phyloP scores from a whole-genome alignment of 2,113 vertebrate genomes.

The Nipponia nippon region DNA sequence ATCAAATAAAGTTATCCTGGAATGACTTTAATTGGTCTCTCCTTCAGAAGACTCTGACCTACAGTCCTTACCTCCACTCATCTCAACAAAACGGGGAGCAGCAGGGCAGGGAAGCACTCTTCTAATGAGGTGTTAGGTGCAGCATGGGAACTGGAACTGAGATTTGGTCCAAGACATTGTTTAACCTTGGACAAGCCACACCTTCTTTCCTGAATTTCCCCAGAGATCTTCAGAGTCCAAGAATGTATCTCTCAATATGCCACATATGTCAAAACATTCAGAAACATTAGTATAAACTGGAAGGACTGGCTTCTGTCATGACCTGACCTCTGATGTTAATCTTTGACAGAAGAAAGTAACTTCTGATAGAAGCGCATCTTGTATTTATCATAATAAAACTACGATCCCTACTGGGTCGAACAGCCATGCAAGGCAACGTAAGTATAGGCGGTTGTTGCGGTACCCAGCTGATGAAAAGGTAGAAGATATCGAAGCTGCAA shows the following conservation, averaged over 20 bases:
- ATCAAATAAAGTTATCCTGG: not conserved
- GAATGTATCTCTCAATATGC: not conserved
- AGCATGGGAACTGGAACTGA: not conserved
- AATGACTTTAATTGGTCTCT: not conserved
- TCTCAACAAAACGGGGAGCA: not conserved
- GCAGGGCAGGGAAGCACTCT: not conserved
- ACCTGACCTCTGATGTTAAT: not conserved
- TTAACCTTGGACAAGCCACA: not conserved
- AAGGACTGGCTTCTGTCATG: not conserved
- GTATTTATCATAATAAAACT: not conserved
- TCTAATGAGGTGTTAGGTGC: not conserved
- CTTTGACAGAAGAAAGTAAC: not conserved
- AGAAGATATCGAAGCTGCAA: not conserved
- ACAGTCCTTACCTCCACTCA: not conserved
- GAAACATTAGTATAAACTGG: not conserved
- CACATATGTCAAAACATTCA: not conserved
- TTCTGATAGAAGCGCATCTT: not conserved
- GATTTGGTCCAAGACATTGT: not conserved
- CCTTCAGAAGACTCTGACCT: not conserved
- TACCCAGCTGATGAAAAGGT: not conserved
- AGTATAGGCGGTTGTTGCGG: not conserved
- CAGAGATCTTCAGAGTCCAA: not conserved
- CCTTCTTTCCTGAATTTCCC: not conserved
- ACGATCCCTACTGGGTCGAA: not conserved
- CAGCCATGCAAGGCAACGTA: not conserved